Evolutionary conservation across 2,797 vertebrate species (phyloP).

Genomic region (Lophotriccus pileatus): DNA sequence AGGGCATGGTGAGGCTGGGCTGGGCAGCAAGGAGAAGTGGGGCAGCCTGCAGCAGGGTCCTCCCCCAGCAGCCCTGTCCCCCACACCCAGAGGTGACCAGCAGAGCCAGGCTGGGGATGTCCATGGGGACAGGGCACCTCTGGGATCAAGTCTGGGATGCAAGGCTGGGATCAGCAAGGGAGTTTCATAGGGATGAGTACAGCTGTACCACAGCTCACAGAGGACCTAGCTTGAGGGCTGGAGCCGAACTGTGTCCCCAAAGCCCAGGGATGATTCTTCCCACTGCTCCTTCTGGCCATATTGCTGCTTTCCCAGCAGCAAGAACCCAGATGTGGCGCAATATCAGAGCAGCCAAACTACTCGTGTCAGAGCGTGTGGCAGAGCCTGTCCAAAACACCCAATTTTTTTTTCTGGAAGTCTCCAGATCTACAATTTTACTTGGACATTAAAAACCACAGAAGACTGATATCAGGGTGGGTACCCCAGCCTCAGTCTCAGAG

Average conservation of each 20-base stretch:
- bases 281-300: background rate
- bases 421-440: background rate
- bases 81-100: background rate
- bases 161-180: background rate
- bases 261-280: accelerated
- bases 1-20: background rate
- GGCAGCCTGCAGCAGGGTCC: background rate
- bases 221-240: background rate
- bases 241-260: background rate
- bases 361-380: accelerated
- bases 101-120: background rate
- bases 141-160: background rate
- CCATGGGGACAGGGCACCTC: background rate
- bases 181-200: too few relatives aligned
- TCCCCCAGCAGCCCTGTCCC: background rate
- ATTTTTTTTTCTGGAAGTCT: background rate
- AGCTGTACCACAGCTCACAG: background rate
- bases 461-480: background rate
- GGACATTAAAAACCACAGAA: background rate
- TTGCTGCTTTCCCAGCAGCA: background rate
- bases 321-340: accelerated
- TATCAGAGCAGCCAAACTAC: background rate
- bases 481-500: background rate
- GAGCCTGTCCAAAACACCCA: background rate
- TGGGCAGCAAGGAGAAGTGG: background rate